Base-by-base conservation (phyloP, 2,113 vertebrate species). In the Upupa epops region DNA sequence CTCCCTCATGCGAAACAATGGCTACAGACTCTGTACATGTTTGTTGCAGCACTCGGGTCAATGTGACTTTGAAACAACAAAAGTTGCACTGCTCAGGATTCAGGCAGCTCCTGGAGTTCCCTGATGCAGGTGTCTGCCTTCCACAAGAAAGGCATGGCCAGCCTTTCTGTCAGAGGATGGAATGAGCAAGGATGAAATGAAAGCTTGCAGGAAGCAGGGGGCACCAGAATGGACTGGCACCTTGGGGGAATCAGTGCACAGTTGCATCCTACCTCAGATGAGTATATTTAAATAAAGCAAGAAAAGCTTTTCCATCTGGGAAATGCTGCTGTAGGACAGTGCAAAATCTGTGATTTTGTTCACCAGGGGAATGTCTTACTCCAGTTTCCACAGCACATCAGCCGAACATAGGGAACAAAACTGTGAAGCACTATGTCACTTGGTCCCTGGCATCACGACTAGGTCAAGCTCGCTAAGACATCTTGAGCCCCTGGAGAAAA, bases 51-150 rank as follows among this genome's bases (percentile, higher is more conserved):
- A n/a, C 71, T 88, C 37, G 86, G 96, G 95, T 96, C 96, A 97
- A 92, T 37, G 84, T 96, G 97, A 97, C 97, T 97, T 97, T 97
- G 95, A 96, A 93, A 91, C 79, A 84, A 93, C 56, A 91, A 87
- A n/a, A 90, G 87, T 94, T 92, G 76, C 54, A 16, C 85, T 65
- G 73, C 73, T 84, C 56, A 40, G 80, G 52, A 45, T 13, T 9
- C 6, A 25, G 76, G 71, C 66, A 91, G 71, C 52, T 83, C 55
- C 31, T 51, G 77, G 36, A 69, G 37, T 2, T 90, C 80, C 32
- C 58, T 28, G 49, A 32, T 7, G 16, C 59, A 76, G 52, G 28
- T 28, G 92, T 28, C 59, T 56, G 58, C 82, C 46, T 71, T 29
- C 42, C 16, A 63, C 9, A 8, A 19, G 74, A 31, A 74, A 36